phyloP scores from a whole-genome alignment of 2,113 vertebrate species.

The Sinosuthora webbiana region DNA sequence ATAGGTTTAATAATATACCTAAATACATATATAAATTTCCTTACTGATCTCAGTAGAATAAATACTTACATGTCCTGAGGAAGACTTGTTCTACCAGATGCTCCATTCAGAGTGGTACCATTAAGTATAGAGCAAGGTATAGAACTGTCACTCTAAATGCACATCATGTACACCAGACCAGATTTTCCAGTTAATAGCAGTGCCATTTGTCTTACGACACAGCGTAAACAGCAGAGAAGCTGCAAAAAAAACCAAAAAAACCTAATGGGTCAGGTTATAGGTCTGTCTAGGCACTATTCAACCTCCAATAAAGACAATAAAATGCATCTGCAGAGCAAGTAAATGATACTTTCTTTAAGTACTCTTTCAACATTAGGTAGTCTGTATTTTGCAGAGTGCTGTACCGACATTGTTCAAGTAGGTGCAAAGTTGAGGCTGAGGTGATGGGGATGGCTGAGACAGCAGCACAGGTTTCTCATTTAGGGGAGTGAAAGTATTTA shows the following conservation, averaged over 20 bases:
- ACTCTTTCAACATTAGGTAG: neutral
- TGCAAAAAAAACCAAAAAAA: neutral
- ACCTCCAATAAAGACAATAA: neutral
- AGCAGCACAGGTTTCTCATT: neutral
- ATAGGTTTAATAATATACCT: neutral
- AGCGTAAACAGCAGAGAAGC: neutral
- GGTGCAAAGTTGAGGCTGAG: neutral
- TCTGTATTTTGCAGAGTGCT: neutral
- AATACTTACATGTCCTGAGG: neutral
- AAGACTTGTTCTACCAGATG: neutral
- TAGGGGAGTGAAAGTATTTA: neutral
- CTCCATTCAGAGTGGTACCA: neutral
- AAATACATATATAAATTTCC: neutral
- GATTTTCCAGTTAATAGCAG: neutral
- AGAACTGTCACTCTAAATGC: neutral
- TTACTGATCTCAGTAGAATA: neutral
- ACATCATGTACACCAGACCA: neutral
- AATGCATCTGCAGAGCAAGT: neutral
- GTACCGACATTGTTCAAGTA: neutral
- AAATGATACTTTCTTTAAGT: neutral
- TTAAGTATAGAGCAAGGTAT: neutral
- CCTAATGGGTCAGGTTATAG: neutral
- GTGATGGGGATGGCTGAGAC: neutral
- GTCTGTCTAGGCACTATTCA: neutral
- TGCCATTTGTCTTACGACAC: neutral